These are phyloP conservation scores for Sebastes reedi DNA, from an alignment of 2,797 vertebrate genomes.

Conservation along the genomic window DNA sequence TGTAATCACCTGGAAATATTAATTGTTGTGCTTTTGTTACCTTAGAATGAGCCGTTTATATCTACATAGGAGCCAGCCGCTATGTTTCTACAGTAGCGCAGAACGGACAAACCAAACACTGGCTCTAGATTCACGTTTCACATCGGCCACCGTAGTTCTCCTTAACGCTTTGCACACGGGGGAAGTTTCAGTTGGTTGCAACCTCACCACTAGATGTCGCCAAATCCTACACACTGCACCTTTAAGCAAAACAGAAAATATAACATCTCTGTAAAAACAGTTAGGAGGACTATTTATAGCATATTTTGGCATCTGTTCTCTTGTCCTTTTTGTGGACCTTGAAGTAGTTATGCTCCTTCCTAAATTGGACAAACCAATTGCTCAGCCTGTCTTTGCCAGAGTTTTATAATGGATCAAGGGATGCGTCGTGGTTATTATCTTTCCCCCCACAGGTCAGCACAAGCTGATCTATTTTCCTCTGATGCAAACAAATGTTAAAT, in stretches of 20 bases:
- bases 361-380: constrained; percentile 58
- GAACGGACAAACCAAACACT: too few relatives aligned
- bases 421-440: constrained; percentile 25
- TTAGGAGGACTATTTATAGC: not conserved
- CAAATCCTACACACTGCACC: too few relatives aligned
- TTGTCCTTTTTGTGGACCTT: not conserved
- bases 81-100: too few relatives aligned
- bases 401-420: constrained; percentile 15
- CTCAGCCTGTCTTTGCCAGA: constrained; percentile 15
- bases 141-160: too few relatives aligned
- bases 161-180: too few relatives aligned
- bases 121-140: too few relatives aligned
- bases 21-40: too few relatives aligned
- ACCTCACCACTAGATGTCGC: too few relatives aligned
- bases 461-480: constrained; percentile 15
- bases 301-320: not conserved
- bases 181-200: too few relatives aligned
- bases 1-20: too few relatives aligned
- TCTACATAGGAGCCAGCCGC: too few relatives aligned
- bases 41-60: too few relatives aligned
- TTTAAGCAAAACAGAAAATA: not conserved
- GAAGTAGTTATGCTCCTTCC: not conserved
- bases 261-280: not conserved
- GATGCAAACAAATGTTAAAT: constrained; percentile 45
- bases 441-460: constrained; percentile 11